A percentile compares a stretch with the other conserved stretches of the same genome.
phyloP scores from a whole-genome alignment of 2,888 invertebrate genomes.

The Epinotia brunnichana region DNA sequence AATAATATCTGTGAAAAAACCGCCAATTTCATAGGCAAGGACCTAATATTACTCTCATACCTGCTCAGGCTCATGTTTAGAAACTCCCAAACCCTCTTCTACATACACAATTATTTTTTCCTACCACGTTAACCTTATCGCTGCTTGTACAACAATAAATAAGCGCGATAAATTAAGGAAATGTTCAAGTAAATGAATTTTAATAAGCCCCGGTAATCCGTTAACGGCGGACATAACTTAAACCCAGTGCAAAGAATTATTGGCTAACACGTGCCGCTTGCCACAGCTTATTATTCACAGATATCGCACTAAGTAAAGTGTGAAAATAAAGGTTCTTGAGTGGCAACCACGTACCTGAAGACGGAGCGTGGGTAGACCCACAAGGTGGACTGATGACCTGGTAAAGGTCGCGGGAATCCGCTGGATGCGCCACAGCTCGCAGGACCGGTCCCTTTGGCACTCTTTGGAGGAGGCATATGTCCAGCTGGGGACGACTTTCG shows the following conservation, averaged over 20 bases:
- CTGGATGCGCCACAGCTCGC: too few relatives aligned
- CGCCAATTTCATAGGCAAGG: too few relatives aligned
- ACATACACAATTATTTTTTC: conserved; percentile 9
- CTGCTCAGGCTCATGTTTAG: not conserved
- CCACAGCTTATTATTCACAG: conserved; percentile 9
- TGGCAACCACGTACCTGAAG: too few relatives aligned
- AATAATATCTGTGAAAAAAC: too few relatives aligned
- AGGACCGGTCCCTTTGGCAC: too few relatives aligned
- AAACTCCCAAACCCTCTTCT: not conserved
- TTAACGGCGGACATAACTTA: conserved; percentile 37
- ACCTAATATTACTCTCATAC: too few relatives aligned
- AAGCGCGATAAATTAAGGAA: conserved; percentile 32
- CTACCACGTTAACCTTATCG: conserved; percentile 26
- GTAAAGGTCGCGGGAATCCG: too few relatives aligned
- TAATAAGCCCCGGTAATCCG: conserved; percentile 42
- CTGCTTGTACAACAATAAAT: conserved; percentile 25
- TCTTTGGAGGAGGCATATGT: too few relatives aligned
- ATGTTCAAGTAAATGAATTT: conserved; percentile 42
- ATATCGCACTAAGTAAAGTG: not conserved
- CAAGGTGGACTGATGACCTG: too few relatives aligned
- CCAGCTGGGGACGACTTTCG: too few relatives aligned
- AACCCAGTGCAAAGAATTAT: conserved; percentile 39
- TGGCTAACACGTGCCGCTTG: conserved; percentile 23
- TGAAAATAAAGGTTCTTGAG: too few relatives aligned
- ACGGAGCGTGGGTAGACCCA: too few relatives aligned